A percentile compares a stretch with the other conserved stretches of the same genome.
Conservation (phyloP, 2,797 vertebrate genomes). For the Cichlasoma orientale region DNA sequence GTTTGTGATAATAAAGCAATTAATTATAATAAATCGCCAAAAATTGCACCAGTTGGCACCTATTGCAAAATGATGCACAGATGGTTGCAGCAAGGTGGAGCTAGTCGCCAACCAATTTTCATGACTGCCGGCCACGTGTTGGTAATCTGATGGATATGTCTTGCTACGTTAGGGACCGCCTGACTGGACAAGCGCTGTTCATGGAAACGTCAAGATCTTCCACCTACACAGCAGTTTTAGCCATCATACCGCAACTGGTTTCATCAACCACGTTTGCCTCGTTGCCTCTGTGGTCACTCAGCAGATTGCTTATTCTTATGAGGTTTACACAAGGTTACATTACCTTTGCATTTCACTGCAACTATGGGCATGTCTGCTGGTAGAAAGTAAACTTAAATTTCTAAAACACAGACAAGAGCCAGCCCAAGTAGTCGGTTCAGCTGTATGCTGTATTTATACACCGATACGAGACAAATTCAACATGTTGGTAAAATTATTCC, state of each 20-base stretch:
- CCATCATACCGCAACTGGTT: neutral
- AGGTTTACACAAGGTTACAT: neutral
- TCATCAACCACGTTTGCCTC: neutral
- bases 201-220: neutral
- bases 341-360: neutral
- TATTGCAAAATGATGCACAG: neutral
- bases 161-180: neutral
- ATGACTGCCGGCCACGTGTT: neutral
- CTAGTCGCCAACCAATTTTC: neutral
- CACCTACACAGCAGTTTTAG: too few species aligned
- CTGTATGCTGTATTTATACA: fast-evolving
- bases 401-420: neutral
- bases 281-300: neutral
- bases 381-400: neutral
- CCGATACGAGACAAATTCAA: neutral
- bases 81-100: neutral
- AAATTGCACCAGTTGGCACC: fast-evolving
- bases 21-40: too few species aligned
- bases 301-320: neutral
- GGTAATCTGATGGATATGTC: neutral
- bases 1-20: too few species aligned
- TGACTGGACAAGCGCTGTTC: neutral
- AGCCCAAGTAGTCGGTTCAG: neutral
- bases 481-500: neutral
- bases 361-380: neutral